phyloP scores from a whole-genome alignment of 2,113 vertebrate genomes.

The Myiagra hebetior region DNA sequence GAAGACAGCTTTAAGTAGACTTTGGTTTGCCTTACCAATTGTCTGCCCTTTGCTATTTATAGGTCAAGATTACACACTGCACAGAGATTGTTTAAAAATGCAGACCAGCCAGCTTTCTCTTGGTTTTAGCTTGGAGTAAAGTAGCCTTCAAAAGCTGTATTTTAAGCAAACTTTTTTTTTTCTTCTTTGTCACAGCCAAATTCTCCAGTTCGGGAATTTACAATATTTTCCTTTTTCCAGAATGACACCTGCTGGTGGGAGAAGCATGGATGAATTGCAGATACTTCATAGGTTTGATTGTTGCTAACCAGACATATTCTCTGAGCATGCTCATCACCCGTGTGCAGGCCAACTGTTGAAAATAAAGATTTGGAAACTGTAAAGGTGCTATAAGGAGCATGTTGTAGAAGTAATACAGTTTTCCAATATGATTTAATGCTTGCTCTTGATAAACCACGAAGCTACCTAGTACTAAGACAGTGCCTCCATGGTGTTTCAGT shows the following conservation, averaged over 20 bases:
- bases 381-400: not conserved
- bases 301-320: not conserved
- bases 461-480: not conserved
- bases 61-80: not conserved
- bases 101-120: not conserved
- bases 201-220: conserved; percentile 57
- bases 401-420: not conserved
- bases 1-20: not conserved
- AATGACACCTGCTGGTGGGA: conserved; percentile 80
- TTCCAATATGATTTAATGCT: not conserved
- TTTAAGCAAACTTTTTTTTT: not conserved
- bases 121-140: not conserved
- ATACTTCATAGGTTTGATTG: conserved; percentile 24
- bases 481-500: not conserved
- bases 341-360: not conserved
- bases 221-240: conserved; percentile 78
- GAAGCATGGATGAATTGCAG: conserved; percentile 67
- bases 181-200: conserved; percentile 45
- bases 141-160: not conserved
- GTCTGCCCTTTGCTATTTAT: not conserved
- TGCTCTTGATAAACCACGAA: not conserved
- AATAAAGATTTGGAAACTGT: not conserved
- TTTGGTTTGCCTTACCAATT: not conserved
- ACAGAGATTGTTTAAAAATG: not conserved
- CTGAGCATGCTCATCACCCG: not conserved